Base-by-base conservation (phyloP, 2,797 vertebrate species). In the Gambelia wislizenii region DNA sequence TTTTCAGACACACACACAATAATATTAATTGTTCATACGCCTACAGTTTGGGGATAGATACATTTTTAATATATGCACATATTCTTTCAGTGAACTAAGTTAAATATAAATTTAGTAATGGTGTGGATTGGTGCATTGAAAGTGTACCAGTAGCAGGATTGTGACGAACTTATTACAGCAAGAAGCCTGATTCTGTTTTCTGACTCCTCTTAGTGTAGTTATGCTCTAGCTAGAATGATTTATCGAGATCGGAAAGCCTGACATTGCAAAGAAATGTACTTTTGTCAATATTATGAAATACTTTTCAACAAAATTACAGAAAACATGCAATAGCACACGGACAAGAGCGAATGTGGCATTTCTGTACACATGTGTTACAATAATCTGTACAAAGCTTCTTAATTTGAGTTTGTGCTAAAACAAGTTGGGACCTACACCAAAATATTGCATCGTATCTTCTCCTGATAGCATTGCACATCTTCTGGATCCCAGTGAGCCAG, bases 281-380 rank as follows among this genome's bases (percentile, higher is more conserved):
- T 86, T 88, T 86, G 74, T 74, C 67, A 85, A 0, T 42, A 0
- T 0, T 10, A 47, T 67, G 75, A 91, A 86, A 80, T n/a, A 39
- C 85, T 87, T 92, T 89, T 67, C 78, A 2, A 36, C 10, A 30
- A 27, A 16, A 67, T 90, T 90, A 81, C 9, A 83, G 61, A 56
- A 42, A 42, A 36, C 5, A 33, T 0, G 0, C 18, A 64, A 67
- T 20, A 52, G 39, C 86, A 27, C n/a, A 59, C 2, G 30, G 56
- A 18, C 0, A 0, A 30, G 20, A 87, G 67, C 30, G 54, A 90
- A 79, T 6, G 25, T 56, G 54, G 22, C 13, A 56, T 90, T 92
- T 93, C 87, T 87, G 88, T 91, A 92, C 72, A 64, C 42, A 67
- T 2, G 6, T 86, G 80, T 89, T 88, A 54, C 27, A 78, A 86